Conservation (phyloP, 2,113 vertebrate species). For the Xyrauchen texanus region DNA sequence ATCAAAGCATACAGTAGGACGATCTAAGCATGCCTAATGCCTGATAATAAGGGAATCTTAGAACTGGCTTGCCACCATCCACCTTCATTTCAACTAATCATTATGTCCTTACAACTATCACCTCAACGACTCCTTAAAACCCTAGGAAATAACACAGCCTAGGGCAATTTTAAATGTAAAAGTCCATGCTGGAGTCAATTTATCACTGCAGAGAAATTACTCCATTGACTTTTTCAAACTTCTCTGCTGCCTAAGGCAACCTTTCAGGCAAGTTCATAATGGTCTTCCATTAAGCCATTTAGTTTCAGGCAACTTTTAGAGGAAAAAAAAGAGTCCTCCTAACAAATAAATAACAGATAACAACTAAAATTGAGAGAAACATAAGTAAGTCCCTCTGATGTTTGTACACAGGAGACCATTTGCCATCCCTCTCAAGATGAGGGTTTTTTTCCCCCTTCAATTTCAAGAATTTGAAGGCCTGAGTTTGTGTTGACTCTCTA, state of each 20-base stretch:
- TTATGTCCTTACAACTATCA: conserved; percentile 28
- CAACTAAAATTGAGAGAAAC: background rate
- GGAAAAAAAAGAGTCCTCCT: background rate
- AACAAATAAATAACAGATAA: conserved; percentile 22
- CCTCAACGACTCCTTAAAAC: conserved; percentile 26
- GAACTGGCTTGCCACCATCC: conserved; percentile 12
- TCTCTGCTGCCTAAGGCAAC: conserved; percentile 20
- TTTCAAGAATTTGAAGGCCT: conserved; percentile 69
- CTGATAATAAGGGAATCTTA: conserved; percentile 1
- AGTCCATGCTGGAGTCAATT: conserved; percentile 21
- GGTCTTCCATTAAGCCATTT: conserved; percentile 25
- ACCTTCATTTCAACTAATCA: conserved; percentile 33
- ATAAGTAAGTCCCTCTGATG: conserved; percentile 22
- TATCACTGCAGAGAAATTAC: conserved; percentile 25
- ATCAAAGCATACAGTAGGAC: background rate
- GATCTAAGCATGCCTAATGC: background rate
- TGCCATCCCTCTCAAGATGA: background rate
- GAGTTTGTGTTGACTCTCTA: conserved; percentile 65
- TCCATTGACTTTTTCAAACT: conserved; percentile 24
- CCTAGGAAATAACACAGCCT: background rate
- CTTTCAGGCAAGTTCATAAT: conserved; percentile 22
- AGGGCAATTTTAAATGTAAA: conserved; percentile 36
- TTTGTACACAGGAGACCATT: background rate
- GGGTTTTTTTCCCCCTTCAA: conserved; percentile 56
- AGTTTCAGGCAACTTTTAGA: conserved; percentile 12